Base-by-base conservation (phyloP, 1,140 invertebrate species). In the Chymomyza costata region DNA sequence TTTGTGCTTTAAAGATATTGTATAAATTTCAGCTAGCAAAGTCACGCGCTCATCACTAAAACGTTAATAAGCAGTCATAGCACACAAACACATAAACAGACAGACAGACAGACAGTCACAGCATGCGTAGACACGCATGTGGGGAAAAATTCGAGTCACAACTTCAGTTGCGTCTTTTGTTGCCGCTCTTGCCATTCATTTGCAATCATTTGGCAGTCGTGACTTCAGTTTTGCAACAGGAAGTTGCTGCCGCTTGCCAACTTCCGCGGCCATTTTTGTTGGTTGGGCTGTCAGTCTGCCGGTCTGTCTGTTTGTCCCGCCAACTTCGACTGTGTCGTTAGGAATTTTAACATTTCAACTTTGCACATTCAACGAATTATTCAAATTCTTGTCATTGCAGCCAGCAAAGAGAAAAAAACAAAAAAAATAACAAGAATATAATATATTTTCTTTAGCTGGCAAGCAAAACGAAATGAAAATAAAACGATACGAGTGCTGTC, bases 331-430 rank as follows among this genome's bases (percentile, higher is more conserved):
- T 28, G n/a, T 43, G 55, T 64, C 62, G 68, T 68, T 73, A 55
- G 53, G 60, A 81, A 73, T 80, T 73, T 81, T 80, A 81, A 80
- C 73, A 80, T 80, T 80, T 80, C 74, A 81, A 80, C 73, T 80
- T 80, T 69, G 74, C 73, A 80, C 73, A 80, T 80, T 80, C 68
- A 59, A 56, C 60, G 65, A 80, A 80, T 80, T 80, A 80, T 80
- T 80, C 73, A 80, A 80, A 80, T 80, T 80, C 73, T 73, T 80
- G 73, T 81, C 73, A 80, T 66, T 80, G 73, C 73, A 71, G 57
- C 59, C 14, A 37, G 16, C 14, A 38, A 46, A 35, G 14, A 7
- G 18, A 21, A 41, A 49, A 40, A 60, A 31, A 44, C 13, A 56
- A 17, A 17, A 34, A 40, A 21, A 18, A 54, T 37, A 45, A 25